Evolutionary conservation across 2,113 vertebrate species (phyloP).

Genomic region (Pristiophorus japonicus): DNA sequence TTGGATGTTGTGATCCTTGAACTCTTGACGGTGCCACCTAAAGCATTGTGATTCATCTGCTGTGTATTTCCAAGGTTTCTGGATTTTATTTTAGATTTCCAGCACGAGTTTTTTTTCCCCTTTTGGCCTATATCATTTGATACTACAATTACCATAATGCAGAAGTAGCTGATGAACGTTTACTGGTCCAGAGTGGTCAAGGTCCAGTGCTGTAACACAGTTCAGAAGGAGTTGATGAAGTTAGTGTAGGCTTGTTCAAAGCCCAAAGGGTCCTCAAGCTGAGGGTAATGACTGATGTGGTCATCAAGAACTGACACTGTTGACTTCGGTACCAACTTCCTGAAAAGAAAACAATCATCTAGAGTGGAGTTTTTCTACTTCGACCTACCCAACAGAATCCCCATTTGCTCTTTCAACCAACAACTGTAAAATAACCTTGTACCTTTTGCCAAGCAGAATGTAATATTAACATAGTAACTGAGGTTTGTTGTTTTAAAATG

Average conservation of each 20-base stretch:
- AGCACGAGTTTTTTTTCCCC: not conserved
- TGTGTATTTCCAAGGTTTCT: not conserved
- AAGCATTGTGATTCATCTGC: not conserved
- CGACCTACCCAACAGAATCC: too few species aligned
- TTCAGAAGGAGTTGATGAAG: constrained; percentile 94
- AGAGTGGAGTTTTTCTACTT: not conserved
- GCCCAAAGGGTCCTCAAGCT: constrained; percentile 86
- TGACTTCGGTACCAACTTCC: constrained; percentile 73
- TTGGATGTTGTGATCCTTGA: not conserved
- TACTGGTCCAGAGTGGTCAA: not conserved
- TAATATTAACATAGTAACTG: not conserved
- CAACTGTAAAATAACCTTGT: not conserved
- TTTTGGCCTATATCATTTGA: not conserved
- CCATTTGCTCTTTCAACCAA: too few species aligned
- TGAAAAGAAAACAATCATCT: constrained; percentile 49
- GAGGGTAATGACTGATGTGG: constrained; percentile 91
- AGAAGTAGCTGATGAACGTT: not conserved
- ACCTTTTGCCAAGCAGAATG: not conserved
- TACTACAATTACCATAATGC: not conserved
- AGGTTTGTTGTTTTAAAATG: not conserved
- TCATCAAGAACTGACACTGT: constrained; percentile 80
- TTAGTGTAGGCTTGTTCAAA: constrained; percentile 84
- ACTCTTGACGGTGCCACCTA: not conserved
- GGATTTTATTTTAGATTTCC: not conserved
- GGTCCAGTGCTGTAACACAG: constrained; percentile 30